phyloP scores from a whole-genome alignment of 1,140 invertebrate species.

The Drosophila hydei region DNA sequence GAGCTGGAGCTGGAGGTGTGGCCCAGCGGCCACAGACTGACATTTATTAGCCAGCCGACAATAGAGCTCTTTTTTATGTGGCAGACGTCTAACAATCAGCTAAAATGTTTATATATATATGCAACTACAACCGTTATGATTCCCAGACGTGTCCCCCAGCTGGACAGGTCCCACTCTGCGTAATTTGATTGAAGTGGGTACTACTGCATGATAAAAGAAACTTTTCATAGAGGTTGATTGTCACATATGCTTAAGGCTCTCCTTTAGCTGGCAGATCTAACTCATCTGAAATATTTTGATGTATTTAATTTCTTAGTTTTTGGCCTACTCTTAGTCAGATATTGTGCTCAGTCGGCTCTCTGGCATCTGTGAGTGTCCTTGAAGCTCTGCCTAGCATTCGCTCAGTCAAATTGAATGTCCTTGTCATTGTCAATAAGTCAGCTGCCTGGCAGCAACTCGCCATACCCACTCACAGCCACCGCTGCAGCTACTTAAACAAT shows the following conservation, averaged over 20 bases:
- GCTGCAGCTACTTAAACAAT: constrained; percentile 46
- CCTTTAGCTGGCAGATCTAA: neutral
- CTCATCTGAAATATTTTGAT: no score
- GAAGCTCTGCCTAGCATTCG: constrained; percentile 2
- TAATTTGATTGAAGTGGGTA: neutral
- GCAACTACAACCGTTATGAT: neutral
- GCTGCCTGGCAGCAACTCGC: constrained; percentile 13
- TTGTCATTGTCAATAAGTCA: constrained; percentile 19
- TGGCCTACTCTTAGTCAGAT: neutral
- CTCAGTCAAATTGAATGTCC: constrained; percentile 23
- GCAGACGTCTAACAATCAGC: constrained; percentile 23
- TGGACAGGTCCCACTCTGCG: neutral
- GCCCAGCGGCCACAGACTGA: constrained; percentile 6
- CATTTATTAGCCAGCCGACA: constrained; percentile 29
- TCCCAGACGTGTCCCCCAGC: constrained; percentile 3
- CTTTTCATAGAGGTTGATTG: neutral
- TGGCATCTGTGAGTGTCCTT: constrained; percentile 11
- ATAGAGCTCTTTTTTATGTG: constrained; percentile 10
- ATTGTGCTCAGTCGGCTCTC: neutral
- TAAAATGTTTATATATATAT: neutral
- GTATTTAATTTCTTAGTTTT: neutral
- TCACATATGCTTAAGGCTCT: no score
- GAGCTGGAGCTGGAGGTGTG: neutral
- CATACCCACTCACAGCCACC: neutral
- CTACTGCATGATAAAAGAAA: neutral